Evolutionary conservation across 2,797 vertebrate species (phyloP), one percentile per base, ranked within the genome.

Genomic region (Anniella stebbinsi): DNA sequence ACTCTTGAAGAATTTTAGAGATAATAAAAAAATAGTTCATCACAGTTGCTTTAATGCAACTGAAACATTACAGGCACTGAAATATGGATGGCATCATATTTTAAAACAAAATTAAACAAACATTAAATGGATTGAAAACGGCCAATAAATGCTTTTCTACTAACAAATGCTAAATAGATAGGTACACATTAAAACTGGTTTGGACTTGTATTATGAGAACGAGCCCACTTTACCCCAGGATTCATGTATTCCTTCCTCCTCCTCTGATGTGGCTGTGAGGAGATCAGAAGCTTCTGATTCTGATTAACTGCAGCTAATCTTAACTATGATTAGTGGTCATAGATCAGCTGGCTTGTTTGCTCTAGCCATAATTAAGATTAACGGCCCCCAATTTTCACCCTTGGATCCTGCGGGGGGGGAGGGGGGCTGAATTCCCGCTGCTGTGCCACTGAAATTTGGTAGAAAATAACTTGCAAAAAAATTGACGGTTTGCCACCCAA

Each of bases 51-150:
- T 81, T 67, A 67, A 77, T 66, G 76, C n/a, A 93, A 75, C 28
- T 87, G 84, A 94, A 80, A 88, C 75, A 30, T 28, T 81, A 54
- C 76, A 54, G 51, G 88, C 63, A 13, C 76, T 92, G 3, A 51
- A 93, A 93, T 70, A 91, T 54, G 90, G 88, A 93, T 93, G 91
- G 80, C 66, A 93, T 0, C 80, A 88, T 76, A 72, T 84, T 87
- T 90, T 41, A 89, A 94, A 92, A 89, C 73, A 83, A 92, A 93
- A 91, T 76, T 78, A n/a, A 41, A 93, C 89, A 80, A 57, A 94
- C 45, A 96, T 63, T 73, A 87, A 88, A 93, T 93, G 89, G 87
- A 93, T 90, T 92, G 91, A 85, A 91, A 93, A 95, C 87, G 87
- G 69, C 41, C 91, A 51, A 18, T 75, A 30, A 36, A 33, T n/a